Conservation (phyloP, 1,140 invertebrate genomes). For the Calliopsis andreniformis region DNA sequence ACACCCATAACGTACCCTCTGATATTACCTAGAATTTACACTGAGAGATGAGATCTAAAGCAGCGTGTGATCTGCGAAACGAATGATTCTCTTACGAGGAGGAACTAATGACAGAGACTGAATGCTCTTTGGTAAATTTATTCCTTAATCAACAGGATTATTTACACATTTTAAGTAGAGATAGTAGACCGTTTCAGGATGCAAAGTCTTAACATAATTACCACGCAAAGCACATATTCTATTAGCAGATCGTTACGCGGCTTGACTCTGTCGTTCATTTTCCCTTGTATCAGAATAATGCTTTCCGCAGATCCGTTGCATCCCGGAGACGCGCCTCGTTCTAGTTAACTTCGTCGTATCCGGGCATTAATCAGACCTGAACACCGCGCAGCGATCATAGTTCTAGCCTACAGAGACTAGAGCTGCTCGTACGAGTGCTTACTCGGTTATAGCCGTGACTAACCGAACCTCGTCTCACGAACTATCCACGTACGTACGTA, state of each 20-base stretch:
- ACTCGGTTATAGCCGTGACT: background rate
- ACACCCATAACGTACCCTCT: background rate
- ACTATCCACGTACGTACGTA: slow-evolving; percentile 42
- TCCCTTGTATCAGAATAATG: slow-evolving; percentile 4
- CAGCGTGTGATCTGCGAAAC: background rate
- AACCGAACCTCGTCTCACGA: slow-evolving; percentile 6
- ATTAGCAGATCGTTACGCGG: background rate
- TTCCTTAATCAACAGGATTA: background rate
- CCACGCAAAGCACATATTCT: background rate
- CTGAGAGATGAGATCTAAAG: too few relatives aligned
- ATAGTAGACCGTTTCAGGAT: background rate
- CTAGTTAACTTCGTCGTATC: slow-evolving; percentile 29
- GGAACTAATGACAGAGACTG: background rate
- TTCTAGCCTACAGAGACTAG: slow-evolving; percentile 48
- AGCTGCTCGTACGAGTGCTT: slow-evolving; percentile 4
- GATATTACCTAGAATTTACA: background rate
- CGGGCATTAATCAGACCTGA: slow-evolving; percentile 41
- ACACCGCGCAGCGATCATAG: slow-evolving; percentile 52
- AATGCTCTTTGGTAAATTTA: background rate
- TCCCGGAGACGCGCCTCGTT: slow-evolving; percentile 21
- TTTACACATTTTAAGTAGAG: background rate
- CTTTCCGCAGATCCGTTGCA: slow-evolving; percentile 28
- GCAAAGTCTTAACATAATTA: background rate
- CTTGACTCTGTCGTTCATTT: background rate
- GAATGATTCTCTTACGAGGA: background rate